Evolutionary conservation across 2,888 invertebrate genomes (phyloP).

Genomic region (Girardia tigrina): DNA sequence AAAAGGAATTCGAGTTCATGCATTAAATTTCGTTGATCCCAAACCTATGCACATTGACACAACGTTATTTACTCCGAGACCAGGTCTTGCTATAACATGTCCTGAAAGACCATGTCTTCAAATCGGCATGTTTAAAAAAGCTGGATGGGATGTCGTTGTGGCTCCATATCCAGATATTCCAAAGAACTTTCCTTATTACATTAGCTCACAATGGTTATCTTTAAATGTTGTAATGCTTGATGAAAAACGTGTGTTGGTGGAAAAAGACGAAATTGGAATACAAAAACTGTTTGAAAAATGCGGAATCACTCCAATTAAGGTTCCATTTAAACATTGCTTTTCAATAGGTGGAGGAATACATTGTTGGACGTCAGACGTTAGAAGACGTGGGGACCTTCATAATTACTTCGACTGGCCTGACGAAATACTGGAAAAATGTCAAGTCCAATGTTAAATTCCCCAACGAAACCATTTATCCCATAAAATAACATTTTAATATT

Average conservation of each 20-base stretch:
- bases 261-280: slow-evolving; percentile 20
- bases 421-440: not conserved
- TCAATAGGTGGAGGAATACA: slow-evolving; percentile 27
- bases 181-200: slow-evolving; percentile 33
- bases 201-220: slow-evolving; percentile 28
- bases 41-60: slow-evolving; percentile 40
- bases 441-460: no score
- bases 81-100: slow-evolving; percentile 39
- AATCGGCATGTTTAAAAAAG: slow-evolving; percentile 38
- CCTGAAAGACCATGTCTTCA: slow-evolving; percentile 39
- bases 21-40: slow-evolving; percentile 38
- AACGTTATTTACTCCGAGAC: slow-evolving; percentile 39
- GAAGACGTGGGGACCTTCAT: slow-evolving; percentile 16
- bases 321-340: not conserved
- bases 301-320: slow-evolving; percentile 11
- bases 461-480: no score
- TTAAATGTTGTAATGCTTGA: slow-evolving; percentile 28
- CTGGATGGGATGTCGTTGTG: slow-evolving; percentile 38
- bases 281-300: slow-evolving; percentile 4
- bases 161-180: slow-evolving; percentile 38
- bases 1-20: slow-evolving; percentile 38
- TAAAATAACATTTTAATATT: no score
- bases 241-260: slow-evolving; percentile 14
- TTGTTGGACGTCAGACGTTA: slow-evolving; percentile 28
- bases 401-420: not conserved